Evolutionary conservation across 2,797 vertebrate species (phyloP), one percentile per base, ranked within the genome.

Genomic region (Eurystomus glaucurus): DNA sequence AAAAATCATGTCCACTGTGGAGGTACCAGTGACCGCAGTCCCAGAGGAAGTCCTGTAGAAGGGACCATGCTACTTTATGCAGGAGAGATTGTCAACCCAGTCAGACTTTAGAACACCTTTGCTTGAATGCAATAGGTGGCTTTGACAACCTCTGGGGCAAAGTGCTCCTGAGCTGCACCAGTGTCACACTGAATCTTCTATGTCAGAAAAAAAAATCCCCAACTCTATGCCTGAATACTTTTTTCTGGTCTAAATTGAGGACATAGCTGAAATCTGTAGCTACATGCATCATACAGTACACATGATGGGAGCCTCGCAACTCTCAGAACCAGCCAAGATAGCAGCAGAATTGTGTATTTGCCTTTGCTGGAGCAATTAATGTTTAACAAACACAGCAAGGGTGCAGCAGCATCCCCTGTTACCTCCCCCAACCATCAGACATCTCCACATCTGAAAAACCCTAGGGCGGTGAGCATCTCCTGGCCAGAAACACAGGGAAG

Each of bases 1-100:
- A 10, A 0, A 3, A 41, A 61, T 17, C 50, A 57, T 0, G 0
- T 65, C 51, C 37, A 28, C 21, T 3, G 3, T 35, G 18, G n/a
- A 91, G 33, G 21, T 66, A n/a, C 28, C 6, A 2, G 37, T 31
- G 21, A 31, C 25, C 1, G 1, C 54, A 14, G 3, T 15, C 70
- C 13, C 1, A 41, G 5, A 64, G 48, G 8, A 80, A 0, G 2
- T 64, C 19, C 50, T 57, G 5, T 1, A 43, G 65, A 10, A 72
- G 11, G 12, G 33, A 13, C 13, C 0, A 0, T 48, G 50, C n/a
- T 62, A 21, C 41, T 70, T 55, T 17, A 22, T 18, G 22, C 54
- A 85, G 35, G 81, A 61, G 7, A 39, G 4, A 12, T 18, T 13
- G 8, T 10, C 3, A 4, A 22, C 31, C 41, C 28, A 55, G 58